Evolutionary conservation across 1,140 invertebrate species (phyloP).

Genomic region (Cotesia typhae): DNA sequence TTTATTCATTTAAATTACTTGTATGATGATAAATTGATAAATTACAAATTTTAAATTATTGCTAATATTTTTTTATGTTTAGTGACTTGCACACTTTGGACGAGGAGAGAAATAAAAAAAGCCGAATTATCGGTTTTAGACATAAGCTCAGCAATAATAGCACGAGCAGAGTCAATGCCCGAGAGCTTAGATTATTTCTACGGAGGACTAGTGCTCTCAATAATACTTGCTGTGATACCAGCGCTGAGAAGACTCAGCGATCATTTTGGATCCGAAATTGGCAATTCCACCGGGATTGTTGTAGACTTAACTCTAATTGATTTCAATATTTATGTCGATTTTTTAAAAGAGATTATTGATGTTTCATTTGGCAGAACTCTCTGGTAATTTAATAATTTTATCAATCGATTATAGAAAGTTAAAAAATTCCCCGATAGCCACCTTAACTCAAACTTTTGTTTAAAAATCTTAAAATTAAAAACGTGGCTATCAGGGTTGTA

Average conservation of each 20-base stretch:
- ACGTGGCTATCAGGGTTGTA: too few relatives aligned
- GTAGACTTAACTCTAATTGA: conserved; percentile 56
- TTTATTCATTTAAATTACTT: conserved; percentile 32
- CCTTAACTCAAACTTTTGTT: conserved; percentile 7
- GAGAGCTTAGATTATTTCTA: conserved; percentile 87
- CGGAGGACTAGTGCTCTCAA: conserved; percentile 70
- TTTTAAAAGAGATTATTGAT: conserved; percentile 57
- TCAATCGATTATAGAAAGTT: too few relatives aligned
- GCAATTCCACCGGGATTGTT: conserved; percentile 55
- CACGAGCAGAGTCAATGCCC: conserved; percentile 83
- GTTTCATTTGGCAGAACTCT: conserved; percentile 60
- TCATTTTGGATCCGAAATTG: conserved; percentile 53
- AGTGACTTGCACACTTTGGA: conserved; percentile 96
- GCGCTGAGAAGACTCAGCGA: conserved; percentile 68
- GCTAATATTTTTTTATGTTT: conserved; percentile 45
- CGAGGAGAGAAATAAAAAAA: conserved; percentile 86
- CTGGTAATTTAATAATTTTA: conserved; percentile 50
- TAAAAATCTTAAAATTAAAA: too few relatives aligned
- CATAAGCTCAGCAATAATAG: conserved; percentile 92
- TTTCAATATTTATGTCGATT: conserved; percentile 52
- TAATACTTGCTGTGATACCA: conserved; percentile 69
- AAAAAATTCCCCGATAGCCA: not conserved
- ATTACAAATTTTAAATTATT: not conserved
- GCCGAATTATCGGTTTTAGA: conserved; percentile 92
- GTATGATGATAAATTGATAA: not conserved